Evolutionary conservation across 2,888 invertebrate species (phyloP).

Genomic region (Cheilosia vernalis): DNA sequence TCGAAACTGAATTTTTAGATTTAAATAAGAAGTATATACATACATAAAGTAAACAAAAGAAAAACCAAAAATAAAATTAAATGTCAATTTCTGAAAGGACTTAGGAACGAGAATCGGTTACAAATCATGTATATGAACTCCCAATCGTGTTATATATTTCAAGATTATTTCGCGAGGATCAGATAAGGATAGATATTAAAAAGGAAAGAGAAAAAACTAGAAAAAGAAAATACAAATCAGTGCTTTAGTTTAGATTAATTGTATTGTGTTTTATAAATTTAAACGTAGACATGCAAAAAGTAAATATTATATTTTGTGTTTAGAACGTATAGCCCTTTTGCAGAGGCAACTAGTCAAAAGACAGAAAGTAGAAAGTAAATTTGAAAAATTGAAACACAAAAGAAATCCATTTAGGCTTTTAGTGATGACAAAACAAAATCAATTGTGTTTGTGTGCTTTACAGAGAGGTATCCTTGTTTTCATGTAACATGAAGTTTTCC

Average conservation of each 20-base stretch:
- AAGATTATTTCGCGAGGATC: conserved; percentile 52
- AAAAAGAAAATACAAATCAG: conserved; percentile 24
- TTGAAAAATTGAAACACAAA: conserved; percentile 24
- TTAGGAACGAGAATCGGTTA: conserved; percentile 48
- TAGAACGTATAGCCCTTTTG: background rate
- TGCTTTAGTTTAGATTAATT: conserved; percentile 58
- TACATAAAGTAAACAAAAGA: conserved; percentile 44
- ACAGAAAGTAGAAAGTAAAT: conserved; percentile 8
- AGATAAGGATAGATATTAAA: conserved; percentile 26
- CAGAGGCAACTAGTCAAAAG: background rate
- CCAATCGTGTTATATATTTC: conserved; percentile 33
- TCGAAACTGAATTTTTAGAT: conserved; percentile 72
- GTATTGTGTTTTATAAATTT: conserved; percentile 31
- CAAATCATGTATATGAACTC: conserved; percentile 55
- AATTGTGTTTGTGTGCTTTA: conserved; percentile 64
- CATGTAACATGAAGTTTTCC: conserved; percentile 1
- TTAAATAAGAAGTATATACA: conserved; percentile 44
- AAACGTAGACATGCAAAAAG: conserved; percentile 23
- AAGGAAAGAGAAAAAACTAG: background rate
- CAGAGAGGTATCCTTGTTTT: conserved; percentile 34
- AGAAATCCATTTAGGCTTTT: conserved; percentile 67
- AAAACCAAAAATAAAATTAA: conserved; percentile 57
- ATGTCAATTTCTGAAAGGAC: conserved; percentile 74
- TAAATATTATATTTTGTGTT: conserved; percentile 23
- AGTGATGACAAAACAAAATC: conserved; percentile 52